Evolutionary conservation across 2,797 vertebrate species (phyloP).

Genomic region (Crypturellus tataupa): DNA sequence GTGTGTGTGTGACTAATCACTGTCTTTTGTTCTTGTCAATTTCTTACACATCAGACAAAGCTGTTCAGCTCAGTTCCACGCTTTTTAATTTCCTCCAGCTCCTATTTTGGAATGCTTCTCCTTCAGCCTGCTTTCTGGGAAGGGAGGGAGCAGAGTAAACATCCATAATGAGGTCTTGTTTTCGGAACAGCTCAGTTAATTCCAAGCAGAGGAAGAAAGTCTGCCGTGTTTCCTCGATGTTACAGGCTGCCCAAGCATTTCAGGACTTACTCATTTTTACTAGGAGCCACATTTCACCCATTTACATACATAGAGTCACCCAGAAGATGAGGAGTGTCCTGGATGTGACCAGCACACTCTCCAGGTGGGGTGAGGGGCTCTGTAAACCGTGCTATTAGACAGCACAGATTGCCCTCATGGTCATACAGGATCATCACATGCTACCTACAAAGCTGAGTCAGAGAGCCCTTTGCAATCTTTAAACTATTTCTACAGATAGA

Average conservation of each 20-base stretch:
- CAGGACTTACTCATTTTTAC: not conserved
- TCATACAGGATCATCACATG: not conserved
- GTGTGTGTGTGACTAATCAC: not conserved
- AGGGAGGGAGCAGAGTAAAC: slow-evolving; percentile 46
- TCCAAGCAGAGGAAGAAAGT: not conserved
- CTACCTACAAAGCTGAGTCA: not conserved
- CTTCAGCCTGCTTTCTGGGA: slow-evolving; percentile 39
- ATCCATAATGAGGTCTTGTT: slow-evolving; percentile 32
- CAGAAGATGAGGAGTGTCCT: not conserved
- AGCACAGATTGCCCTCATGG: not conserved
- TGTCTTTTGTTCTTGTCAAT: not conserved
- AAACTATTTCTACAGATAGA: not conserved
- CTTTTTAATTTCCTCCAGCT: not conserved
- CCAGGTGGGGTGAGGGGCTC: not conserved
- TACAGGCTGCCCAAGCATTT: not conserved
- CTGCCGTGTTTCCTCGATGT: not conserved
- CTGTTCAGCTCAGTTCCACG: not conserved
- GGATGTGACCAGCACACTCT: not conserved
- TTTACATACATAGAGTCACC: not conserved
- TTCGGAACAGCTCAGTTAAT: slow-evolving; percentile 14
- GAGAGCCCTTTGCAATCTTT: not conserved
- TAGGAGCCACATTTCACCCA: not conserved
- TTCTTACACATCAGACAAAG: not conserved
- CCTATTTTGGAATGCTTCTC: slow-evolving; percentile 7
- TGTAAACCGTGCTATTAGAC: not conserved